A percentile compares a stretch with the other conserved stretches of the same genome.
These are phyloP conservation scores for Medauroidea extradentata DNA, from an alignment of 1,140 invertebrate species.

Conservation along the genomic window DNA sequence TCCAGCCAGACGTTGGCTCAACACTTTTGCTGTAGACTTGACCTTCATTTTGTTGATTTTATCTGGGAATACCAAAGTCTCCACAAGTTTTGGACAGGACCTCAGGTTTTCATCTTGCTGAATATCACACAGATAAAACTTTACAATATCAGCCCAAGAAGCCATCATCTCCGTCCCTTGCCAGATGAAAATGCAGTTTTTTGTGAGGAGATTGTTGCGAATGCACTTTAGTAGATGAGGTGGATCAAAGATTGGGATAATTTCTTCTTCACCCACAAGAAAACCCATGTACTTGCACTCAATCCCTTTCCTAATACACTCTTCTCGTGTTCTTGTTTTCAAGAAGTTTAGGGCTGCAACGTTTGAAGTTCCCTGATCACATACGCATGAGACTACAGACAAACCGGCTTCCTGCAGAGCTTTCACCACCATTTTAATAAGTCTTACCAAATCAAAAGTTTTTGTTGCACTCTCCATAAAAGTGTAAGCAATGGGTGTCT, in stretches of 20 bases:
- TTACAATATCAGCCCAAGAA: slow-evolving; percentile 9
- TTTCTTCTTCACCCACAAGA: too few species aligned
- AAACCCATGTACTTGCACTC: too few species aligned
- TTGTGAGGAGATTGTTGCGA: slow-evolving; percentile 14
- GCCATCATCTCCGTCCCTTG: neutral
- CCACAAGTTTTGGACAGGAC: slow-evolving; percentile 14
- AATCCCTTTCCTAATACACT: too few species aligned
- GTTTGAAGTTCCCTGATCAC: slow-evolving; percentile 10
- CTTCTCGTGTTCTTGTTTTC: neutral
- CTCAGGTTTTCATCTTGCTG: slow-evolving; percentile 7
- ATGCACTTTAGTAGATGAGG: slow-evolving; percentile 20
- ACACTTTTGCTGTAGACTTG: slow-evolving; percentile 11
- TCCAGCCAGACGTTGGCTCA: neutral
- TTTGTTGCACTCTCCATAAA: slow-evolving; percentile 14
- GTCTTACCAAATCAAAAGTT: neutral
- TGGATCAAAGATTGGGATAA: slow-evolving; percentile 6
- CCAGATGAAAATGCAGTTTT: neutral
- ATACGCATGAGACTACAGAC: slow-evolving; percentile 10
- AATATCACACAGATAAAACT: neutral
- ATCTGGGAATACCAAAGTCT: slow-evolving; percentile 8
- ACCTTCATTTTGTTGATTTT: slow-evolving; percentile 21
- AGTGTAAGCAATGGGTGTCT: slow-evolving; percentile 32
- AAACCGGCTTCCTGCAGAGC: slow-evolving; percentile 4
- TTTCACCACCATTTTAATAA: neutral
- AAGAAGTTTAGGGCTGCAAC: slow-evolving; percentile 8